Percentiles rank a stretch among this genome's conserved stretches.
Conservation (phyloP, 2,888 invertebrate genomes). For the Coleophora flavipennella region DNA sequence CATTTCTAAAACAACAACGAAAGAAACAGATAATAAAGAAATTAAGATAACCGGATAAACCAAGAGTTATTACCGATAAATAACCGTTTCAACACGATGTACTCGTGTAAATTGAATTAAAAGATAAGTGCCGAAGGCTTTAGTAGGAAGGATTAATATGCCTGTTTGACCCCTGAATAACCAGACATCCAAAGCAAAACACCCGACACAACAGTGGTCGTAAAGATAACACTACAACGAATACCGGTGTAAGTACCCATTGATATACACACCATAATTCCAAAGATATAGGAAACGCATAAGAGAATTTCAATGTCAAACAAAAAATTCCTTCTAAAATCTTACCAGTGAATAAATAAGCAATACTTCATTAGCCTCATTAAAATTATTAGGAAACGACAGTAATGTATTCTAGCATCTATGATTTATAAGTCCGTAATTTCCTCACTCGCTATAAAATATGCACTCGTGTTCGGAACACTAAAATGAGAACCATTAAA, state of each 20-base stretch:
- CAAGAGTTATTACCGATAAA: slow-evolving; percentile 47
- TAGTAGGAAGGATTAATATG: slow-evolving; percentile 42
- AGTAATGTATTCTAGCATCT: slow-evolving; percentile 40
- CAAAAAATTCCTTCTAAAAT: no score
- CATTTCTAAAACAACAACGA: no score
- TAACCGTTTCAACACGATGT: slow-evolving; percentile 42
- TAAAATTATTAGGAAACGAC: slow-evolving; percentile 56
- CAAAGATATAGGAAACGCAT: not conserved
- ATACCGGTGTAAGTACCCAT: slow-evolving; percentile 19
- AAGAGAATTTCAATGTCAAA: no score
- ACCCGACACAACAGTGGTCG: slow-evolving; percentile 20
- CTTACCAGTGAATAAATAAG: slow-evolving; percentile 16
- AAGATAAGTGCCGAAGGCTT: slow-evolving; percentile 50
- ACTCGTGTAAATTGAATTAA: slow-evolving; percentile 61
- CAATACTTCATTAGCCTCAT: slow-evolving; percentile 52
- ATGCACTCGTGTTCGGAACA: slow-evolving; percentile 41
- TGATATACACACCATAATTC: slow-evolving; percentile 8
- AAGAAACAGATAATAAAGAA: slow-evolving; percentile 42
- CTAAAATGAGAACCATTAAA: slow-evolving; percentile 46
- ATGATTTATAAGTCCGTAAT: slow-evolving; percentile 45
- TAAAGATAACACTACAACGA: slow-evolving; percentile 37
- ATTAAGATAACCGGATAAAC: slow-evolving; percentile 52
- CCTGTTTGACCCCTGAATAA: slow-evolving; percentile 31
- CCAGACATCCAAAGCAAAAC: slow-evolving; percentile 26
- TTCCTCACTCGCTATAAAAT: slow-evolving; percentile 37